Evolutionary conservation across 2,888 invertebrate species (phyloP), one percentile per base, ranked within the genome.

Genomic region (Nephrotoma flavescens): DNA sequence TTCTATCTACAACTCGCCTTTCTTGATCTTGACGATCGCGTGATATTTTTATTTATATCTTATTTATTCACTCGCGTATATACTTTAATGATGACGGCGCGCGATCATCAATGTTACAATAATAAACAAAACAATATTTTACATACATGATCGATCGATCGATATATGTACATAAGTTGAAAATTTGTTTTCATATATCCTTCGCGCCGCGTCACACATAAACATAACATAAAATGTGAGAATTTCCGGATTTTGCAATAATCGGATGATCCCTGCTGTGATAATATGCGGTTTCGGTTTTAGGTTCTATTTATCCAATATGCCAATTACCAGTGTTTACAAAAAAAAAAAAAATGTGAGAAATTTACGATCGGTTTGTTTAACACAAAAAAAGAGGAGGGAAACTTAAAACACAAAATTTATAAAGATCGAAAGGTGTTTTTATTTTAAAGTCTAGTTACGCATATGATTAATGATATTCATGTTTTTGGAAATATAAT

Each of bases 271-370:
- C 47, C 86, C 83, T 83, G 83, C 86, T 86, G 86, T 71, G 86
- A 86, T 87, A 87, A 87, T 87, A 86, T 47, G 85, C 9, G 86
- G 86, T 86, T 86, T 86, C 31, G 71, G 31, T 44, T 71, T n/a
- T 31, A n/a, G 15, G 7, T 71, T 86, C 31, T 41, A 86, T 83
- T 86, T 86, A 86, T 83, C 83, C 86, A 45, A 86, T 86, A 86
- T 83, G 44, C 86, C 86, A 86, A 86, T 86, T 86, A 86, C 31
- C 15, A 44, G 44, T 85, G 85, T 71, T 31, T 71, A 71, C 31
- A 71, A 11, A 71, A 19, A 71, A n/a, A 52, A 15, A 52, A 52
- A 71, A 71, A 71, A 9, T 71, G 71, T 71, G 71, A 71, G 71
- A 71, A 71, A 71, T 71, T 71, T 71, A 71, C 71, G 71, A 71